These are phyloP conservation scores for Sakesphorus luctuosus DNA, from an alignment of 2,113 vertebrate species.

Conservation along the genomic window DNA sequence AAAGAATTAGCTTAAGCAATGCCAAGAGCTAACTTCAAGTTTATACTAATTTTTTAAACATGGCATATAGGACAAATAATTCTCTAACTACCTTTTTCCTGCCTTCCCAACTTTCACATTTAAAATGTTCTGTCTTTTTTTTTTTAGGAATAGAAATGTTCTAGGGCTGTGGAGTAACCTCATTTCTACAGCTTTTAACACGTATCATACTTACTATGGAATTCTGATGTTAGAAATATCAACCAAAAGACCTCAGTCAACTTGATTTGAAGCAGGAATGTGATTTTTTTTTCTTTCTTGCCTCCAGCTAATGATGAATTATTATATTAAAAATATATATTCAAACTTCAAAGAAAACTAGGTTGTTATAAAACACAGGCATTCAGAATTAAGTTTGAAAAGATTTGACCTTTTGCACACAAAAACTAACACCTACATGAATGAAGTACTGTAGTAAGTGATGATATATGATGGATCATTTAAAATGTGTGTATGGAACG, in stretches of 20 bases:
- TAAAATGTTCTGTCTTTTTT: background rate
- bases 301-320: conserved; percentile 51
- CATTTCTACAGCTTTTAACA: background rate
- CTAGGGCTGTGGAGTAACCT: background rate
- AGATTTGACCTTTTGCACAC: conserved; percentile 57
- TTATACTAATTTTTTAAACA: conserved; percentile 41
- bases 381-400: conserved; percentile 45
- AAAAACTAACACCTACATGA: conserved; percentile 64
- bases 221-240: background rate
- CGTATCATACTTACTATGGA: background rate
- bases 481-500: conserved; percentile 33
- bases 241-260: background rate
- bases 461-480: conserved; percentile 67
- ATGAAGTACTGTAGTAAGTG: conserved; percentile 66
- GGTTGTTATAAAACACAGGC: conserved; percentile 4
- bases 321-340: conserved; percentile 42
- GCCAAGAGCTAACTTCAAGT: background rate
- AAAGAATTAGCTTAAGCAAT: conserved; percentile 40
- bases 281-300: background rate
- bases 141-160: background rate
- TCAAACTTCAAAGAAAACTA: conserved; percentile 23
- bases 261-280: background rate
- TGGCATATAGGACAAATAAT: background rate
- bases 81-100: background rate
- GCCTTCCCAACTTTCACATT: background rate